Conservation (phyloP, 2,113 vertebrate genomes). For the Equus przewalskii region DNA sequence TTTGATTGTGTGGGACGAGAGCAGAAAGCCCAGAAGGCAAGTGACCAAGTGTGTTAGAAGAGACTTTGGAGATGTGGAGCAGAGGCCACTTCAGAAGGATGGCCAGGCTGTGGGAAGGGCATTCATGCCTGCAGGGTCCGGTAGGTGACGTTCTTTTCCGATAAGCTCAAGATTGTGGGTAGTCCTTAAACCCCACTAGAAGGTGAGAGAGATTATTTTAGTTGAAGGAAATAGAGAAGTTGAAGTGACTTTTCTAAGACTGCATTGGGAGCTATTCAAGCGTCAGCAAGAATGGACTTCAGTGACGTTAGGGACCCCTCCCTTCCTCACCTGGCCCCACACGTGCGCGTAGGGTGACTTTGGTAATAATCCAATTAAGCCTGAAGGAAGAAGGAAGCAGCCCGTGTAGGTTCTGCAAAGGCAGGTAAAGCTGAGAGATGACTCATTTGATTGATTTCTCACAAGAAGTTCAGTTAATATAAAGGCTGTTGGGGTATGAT, state of each 20-base stretch:
- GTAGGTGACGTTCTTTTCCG: background rate
- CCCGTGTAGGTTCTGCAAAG: background rate
- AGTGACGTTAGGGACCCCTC: background rate
- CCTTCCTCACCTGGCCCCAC: background rate
- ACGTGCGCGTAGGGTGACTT: background rate
- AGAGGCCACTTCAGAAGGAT: background rate
- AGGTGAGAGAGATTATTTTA: background rate
- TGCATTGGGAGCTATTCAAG: background rate
- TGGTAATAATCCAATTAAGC: background rate
- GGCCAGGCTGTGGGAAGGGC: too few relatives aligned
- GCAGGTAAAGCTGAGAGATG: background rate
- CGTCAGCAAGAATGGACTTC: background rate
- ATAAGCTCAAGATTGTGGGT: background rate
- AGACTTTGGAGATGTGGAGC: background rate
- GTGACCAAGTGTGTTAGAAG: background rate
- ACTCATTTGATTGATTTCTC: conserved; percentile 37
- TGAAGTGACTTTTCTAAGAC: conserved; percentile 24
- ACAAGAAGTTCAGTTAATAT: conserved; percentile 33
- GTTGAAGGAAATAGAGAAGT: conserved; percentile 6
- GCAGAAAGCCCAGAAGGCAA: background rate
- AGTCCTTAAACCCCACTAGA: background rate
- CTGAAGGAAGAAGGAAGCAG: background rate
- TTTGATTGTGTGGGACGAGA: background rate
- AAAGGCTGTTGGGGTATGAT: background rate
- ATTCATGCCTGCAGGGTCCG: background rate